Evolutionary conservation across 2,888 invertebrate genomes (phyloP), one percentile per base, ranked within the genome.

Genomic region (Diadromus collaris): DNA sequence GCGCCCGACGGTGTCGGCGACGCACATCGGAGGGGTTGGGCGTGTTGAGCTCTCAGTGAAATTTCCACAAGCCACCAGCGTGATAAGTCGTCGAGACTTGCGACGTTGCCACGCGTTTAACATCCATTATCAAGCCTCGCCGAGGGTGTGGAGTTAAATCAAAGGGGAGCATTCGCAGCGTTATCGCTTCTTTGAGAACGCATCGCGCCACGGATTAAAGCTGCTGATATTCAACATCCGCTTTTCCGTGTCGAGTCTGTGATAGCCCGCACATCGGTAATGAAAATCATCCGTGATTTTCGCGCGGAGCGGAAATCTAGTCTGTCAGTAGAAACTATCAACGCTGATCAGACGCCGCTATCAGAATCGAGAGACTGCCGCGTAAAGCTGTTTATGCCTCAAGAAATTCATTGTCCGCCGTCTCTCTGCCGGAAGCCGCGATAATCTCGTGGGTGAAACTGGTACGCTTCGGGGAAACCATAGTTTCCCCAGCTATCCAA

Each of bases 121-220:
- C 64, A 65, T 78, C 73, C 69, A 78, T 78, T 74, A 78, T 51
- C 54, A 6, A 54, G 27, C 24, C 29, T 64, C 38, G 58, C 38
- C 46, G 27, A 78, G 64, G 34, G 64, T 70, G 60, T 63, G 29
- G 32, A 56, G 58, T 44, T 48, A 68, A 78, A 74, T 78, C 69
- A 73, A 73, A 78, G 64, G 58, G 32, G 27, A 38, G 68, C 46
- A 16, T 68, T 68, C 67, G 24, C 19, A 29, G 38, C 54, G 27
- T 32, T 67, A 54, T 54, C 60, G 67, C 21, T 19, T 27, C 65
- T 72, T 77, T 41, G 65, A 51, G 21, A 34, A 32, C 29, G 9
- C 29, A 29, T 54, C 27, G 54, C 29, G 13, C 38, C 38, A 38
- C 38, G 48, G 56, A 51, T 73, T 48, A 48, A 78, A 68, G 63